Conservation (phyloP, 2,888 invertebrate species). For the Cerastis leucographa region DNA sequence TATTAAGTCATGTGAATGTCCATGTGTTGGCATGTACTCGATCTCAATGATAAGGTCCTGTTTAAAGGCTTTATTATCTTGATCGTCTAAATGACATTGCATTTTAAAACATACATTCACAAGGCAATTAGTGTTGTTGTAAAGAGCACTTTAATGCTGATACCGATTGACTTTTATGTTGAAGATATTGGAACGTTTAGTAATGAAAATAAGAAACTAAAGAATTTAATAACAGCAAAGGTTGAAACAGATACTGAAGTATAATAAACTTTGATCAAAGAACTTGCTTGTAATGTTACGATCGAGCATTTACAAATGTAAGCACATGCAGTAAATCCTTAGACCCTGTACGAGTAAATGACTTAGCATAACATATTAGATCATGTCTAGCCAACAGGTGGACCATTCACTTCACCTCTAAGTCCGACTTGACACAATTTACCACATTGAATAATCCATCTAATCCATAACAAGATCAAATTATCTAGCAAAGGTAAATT, state of each 20-base stretch:
- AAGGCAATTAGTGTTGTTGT: conserved; percentile 14
- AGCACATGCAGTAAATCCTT: conserved; percentile 31
- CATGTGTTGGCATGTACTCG: conserved; percentile 70
- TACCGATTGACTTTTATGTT: neutral
- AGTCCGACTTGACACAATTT: conserved; percentile 49
- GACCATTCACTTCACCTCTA: conserved; percentile 59
- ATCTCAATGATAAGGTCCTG: conserved; percentile 57
- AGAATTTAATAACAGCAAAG: neutral
- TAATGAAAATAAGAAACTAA: conserved; percentile 7
- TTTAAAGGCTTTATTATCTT: conserved; percentile 50
- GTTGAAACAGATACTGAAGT: conserved; percentile 1
- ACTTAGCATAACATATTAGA: conserved; percentile 49
- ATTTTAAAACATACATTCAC: conserved; percentile 33
- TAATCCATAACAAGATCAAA: conserved; percentile 33
- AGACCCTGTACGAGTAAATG: conserved; percentile 42
- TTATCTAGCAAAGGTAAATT: conserved; percentile 37
- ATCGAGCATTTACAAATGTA: conserved; percentile 19
- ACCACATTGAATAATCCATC: conserved; percentile 34
- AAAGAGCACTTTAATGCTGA: neutral
- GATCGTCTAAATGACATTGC: conserved; percentile 42
- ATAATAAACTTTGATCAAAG: conserved; percentile 5
- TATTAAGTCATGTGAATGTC: conserved; percentile 74
- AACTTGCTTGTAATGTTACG: conserved; percentile 14
- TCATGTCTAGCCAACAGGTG: conserved; percentile 49
- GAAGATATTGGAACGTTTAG: conserved; percentile 2